Base-by-base conservation (phyloP, 2,888 invertebrate species). In the Vesta saturnalis region DNA sequence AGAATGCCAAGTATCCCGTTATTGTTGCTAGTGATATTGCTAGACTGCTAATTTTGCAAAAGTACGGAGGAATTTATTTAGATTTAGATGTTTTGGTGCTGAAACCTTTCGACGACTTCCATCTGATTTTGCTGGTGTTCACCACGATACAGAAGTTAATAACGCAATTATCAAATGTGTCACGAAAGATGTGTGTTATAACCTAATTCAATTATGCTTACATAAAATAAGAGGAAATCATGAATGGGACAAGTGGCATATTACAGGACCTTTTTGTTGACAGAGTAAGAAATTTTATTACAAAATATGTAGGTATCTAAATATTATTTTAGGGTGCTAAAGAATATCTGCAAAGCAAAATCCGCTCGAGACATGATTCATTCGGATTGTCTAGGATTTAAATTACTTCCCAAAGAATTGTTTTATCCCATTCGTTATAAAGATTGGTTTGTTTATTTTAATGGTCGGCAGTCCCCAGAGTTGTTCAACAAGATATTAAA, bases 71-170 rank as follows among this genome's bases (percentile, higher is more conserved):
- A n/a, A n/a, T n/a, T n/a, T n/a, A n/a, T n/a, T n/a, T n/a, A n/a
- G 93, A 94, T 76, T 83, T 92, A 72, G 94, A 94, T 79, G 88
- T 92, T 1, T 85, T 94, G 10, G 88, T 93, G 1, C n/a, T 56
- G 4, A 55, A 19, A 22, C 1, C 10, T 2, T 55, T 55, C 1
- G 22, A 55, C 10, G 14, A 8, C 1, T 22, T 55, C 22, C 21
- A 8, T n/a, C 21, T 3, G 21, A 55, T 21, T 55, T 2, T n/a
- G 55, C 19, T 1, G 55, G 55, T 1, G 1, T 22, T 3, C 5
- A 55, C 19, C 12, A 19, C 12, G 19, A 21, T 1, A 18, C 1
- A 14, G 1, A 49, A 5, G 10, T 49, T 15, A 49, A 49, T 15
- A 49, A 49, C 10, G 49, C 49, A 3, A 16, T 49, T 15, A 15